A percentile compares a stretch with the other conserved stretches of the same genome.
phyloP scores from a whole-genome alignment of 2,888 invertebrate genomes.

The Drosophila stalkeri region DNA sequence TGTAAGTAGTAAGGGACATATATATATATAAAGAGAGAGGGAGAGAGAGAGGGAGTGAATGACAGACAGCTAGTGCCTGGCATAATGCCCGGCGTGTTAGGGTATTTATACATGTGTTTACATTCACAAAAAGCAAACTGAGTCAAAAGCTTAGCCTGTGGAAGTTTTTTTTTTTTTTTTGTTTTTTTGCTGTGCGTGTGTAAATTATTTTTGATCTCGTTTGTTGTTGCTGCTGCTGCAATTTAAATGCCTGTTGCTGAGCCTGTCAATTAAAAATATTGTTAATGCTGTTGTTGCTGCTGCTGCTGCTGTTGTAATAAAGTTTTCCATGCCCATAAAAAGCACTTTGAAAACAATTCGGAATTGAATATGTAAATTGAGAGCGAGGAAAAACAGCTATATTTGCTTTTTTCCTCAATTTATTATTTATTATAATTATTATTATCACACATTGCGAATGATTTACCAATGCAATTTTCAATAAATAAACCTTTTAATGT shows the following conservation, averaged over 20 bases:
- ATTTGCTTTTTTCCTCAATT: not conserved
- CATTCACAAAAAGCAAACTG: conserved; percentile 15
- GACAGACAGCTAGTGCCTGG: not conserved
- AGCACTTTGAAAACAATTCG: not conserved
- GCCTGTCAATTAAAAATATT: conserved; percentile 56
- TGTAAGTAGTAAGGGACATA: not conserved
- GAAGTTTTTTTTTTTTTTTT: conserved; percentile 6
- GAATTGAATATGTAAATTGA: conserved; percentile 11
- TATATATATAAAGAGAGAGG: not conserved
- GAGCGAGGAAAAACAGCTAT: not conserved
- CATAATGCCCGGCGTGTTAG: not conserved
- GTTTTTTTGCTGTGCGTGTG: conserved; percentile 35
- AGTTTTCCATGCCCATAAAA: conserved; percentile 1
- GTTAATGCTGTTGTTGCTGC: conserved; percentile 33
- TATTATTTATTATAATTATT: conserved; percentile 4
- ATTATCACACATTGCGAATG: not conserved
- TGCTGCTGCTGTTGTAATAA: conserved; percentile 6
- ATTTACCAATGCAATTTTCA: not conserved
- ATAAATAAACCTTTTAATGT: conserved; percentile 1
- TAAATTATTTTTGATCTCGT: conserved; percentile 55
- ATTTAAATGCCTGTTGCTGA: conserved; percentile 46
- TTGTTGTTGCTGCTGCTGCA: conserved; percentile 28
- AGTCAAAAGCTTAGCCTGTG: conserved; percentile 41
- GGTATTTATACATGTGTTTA: conserved; percentile 8
- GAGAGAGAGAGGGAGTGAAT: not conserved